Conservation (phyloP, 2,797 vertebrate genomes). For the Champsocephalus gunnari region DNA sequence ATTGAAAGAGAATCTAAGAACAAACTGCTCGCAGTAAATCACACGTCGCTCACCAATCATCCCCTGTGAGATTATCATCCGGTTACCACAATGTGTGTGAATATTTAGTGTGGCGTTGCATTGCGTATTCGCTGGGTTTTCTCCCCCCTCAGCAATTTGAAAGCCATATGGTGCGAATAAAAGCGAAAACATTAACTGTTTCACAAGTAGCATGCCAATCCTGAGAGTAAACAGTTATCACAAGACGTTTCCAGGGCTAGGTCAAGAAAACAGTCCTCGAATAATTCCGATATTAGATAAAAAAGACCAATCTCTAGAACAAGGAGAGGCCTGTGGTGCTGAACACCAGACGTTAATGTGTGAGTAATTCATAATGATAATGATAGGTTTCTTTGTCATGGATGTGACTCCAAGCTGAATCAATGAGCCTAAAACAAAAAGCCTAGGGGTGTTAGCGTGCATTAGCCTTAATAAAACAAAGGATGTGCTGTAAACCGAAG, state of each 20-base stretch:
- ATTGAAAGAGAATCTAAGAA: slow-evolving; percentile 50
- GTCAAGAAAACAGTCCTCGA: slow-evolving; percentile 38
- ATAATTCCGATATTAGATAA: slow-evolving; percentile 48
- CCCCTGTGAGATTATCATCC: slow-evolving; percentile 75
- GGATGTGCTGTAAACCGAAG: slow-evolving; percentile 36
- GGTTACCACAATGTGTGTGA: slow-evolving; percentile 71
- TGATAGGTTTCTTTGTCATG: slow-evolving; percentile 37
- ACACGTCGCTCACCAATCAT: slow-evolving; percentile 59
- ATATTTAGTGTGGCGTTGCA: slow-evolving; percentile 71
- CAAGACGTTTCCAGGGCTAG: slow-evolving; percentile 54
- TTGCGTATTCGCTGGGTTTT: slow-evolving; percentile 55
- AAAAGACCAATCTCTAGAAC: slow-evolving; percentile 8
- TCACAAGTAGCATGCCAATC: slow-evolving; percentile 75
- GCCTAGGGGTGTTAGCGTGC: slow-evolving; percentile 25
- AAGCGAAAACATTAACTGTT: slow-evolving; percentile 71
- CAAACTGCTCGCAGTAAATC: slow-evolving; percentile 65
- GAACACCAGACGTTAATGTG: slow-evolving; percentile 17
- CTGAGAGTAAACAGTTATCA: slow-evolving; percentile 69
- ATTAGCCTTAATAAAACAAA: slow-evolving; percentile 38
- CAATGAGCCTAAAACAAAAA: slow-evolving; percentile 13
- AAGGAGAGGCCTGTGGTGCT: slow-evolving; percentile 18
- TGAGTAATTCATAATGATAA: slow-evolving; percentile 42
- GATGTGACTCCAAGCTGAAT: slow-evolving; percentile 46
- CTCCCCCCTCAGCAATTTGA: slow-evolving; percentile 58
- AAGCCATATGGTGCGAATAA: slow-evolving; percentile 79